Conservation (phyloP, 2,888 invertebrate genomes). For the Morpho deidamia region DNA sequence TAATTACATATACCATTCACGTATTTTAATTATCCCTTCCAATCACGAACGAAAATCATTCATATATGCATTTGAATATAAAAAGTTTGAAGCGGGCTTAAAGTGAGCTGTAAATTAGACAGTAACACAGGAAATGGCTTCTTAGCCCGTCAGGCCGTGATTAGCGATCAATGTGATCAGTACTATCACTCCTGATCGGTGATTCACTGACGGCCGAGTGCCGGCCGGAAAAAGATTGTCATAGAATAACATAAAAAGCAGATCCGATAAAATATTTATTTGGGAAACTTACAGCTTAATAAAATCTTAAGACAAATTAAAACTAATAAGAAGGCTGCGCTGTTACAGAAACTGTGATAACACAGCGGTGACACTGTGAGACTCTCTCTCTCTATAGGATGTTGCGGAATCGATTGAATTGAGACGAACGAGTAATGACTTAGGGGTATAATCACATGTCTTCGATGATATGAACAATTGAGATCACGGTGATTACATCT, state of each 20-base stretch:
- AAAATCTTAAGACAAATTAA: too few species aligned
- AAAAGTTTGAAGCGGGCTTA: conserved; percentile 29
- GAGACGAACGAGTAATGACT: too few species aligned
- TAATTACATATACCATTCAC: conserved; percentile 7
- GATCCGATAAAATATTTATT: neutral
- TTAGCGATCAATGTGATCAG: conserved; percentile 67
- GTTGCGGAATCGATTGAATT: too few species aligned
- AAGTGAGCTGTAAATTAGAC: conserved; percentile 74
- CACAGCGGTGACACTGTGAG: too few species aligned
- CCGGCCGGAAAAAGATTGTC: conserved; percentile 41
- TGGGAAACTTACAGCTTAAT: neutral
- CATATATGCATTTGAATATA: conserved; percentile 17
- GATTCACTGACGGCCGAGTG: conserved; percentile 56
- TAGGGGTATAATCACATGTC: too few species aligned
- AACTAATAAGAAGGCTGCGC: too few species aligned
- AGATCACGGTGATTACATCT: too few species aligned
- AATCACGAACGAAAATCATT: conserved; percentile 13
- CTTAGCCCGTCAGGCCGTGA: conserved; percentile 72
- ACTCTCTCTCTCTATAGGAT: too few species aligned
- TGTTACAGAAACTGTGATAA: too few species aligned
- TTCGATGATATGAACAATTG: too few species aligned
- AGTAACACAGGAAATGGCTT: conserved; percentile 72
- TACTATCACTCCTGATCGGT: conserved; percentile 61
- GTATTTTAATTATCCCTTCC: conserved; percentile 15
- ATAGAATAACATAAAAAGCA: conserved; percentile 34